Base-by-base conservation (phyloP, 2,888 invertebrate species). In the Rhingia campestris region DNA sequence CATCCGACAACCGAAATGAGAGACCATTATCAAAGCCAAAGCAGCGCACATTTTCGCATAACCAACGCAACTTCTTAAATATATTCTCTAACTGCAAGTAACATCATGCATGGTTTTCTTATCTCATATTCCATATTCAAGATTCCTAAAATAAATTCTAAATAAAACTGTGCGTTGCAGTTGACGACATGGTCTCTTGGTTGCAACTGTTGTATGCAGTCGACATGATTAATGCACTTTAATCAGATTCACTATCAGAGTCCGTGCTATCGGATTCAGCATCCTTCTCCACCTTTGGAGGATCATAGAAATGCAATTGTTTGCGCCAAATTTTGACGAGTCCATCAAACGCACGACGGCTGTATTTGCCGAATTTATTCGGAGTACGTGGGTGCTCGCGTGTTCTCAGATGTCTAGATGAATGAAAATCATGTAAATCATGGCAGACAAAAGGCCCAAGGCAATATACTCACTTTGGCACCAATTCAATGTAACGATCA, bases 321-420 rank as follows among this genome's bases (percentile, higher is more conserved):
- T 95, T 94, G 63, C 97, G 94, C 98, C 98, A 98, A 76, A 96
- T 93, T 90, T 94, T 95, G 0, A 98, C 94, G 86, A 98, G 93
- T 35, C 95, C 95, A 90, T 99, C 99, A 96, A 98, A 99, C 9
- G 96, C 97, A 86, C 99, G 93, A 49, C 99, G 94, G 87, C 98
- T 98, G 91, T 96, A 97, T 91, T 97, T 97, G 33, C 94, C 90
- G 89, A 94, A 93, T 91, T 97, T 98, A 87, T 97, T 96, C 4
- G 99, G 99, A 2, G 99, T 99, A 88, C 93, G 94, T 1, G 98
- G 99, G 91, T 98, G 96, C 4, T 94, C 94, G 73, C 92, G 93
- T 41, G 92, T 92, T 35, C 97, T 93, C 86, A 94, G 89, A 0
- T 92, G 89, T 86, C 95, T 95, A 87, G 79, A 92, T 92, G 47